Conservation (phyloP, 2,113 vertebrate species). For the Ramphastos sulfuratus region DNA sequence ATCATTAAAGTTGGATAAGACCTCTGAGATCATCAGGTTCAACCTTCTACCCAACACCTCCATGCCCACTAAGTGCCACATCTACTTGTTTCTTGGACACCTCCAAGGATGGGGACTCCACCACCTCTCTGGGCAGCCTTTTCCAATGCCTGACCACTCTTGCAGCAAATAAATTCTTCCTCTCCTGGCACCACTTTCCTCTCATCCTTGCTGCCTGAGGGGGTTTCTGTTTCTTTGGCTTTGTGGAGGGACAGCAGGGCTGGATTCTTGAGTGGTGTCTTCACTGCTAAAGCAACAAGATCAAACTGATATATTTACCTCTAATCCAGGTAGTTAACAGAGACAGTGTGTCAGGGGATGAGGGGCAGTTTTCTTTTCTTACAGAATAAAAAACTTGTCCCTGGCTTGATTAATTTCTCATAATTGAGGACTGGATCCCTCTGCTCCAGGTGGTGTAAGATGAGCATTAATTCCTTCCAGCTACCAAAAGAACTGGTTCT, state of each 20-base stretch:
- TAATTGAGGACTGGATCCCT: not conserved
- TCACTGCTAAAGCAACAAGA: not conserved
- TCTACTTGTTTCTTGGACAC: too few species aligned
- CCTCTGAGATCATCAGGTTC: too few species aligned
- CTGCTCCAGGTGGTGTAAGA: not conserved
- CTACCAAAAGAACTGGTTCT: not conserved
- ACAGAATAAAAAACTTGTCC: not conserved
- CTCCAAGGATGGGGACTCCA: too few species aligned
- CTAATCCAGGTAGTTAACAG: not conserved
- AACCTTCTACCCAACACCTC: too few species aligned
- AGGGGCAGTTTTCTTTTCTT: not conserved
- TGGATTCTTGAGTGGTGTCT: fast-evolving
- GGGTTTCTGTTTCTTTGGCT: not conserved
- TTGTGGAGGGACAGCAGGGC: not conserved
- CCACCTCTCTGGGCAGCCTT: too few species aligned
- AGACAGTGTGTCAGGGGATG: not conserved
- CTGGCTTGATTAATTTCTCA: not conserved
- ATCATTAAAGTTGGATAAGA: too few species aligned
- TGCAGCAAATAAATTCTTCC: too few species aligned
- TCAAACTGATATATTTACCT: not conserved
- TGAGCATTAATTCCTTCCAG: not conserved
- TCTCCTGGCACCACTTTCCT: too few species aligned
- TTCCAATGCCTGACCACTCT: too few species aligned
- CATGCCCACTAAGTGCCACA: too few species aligned
- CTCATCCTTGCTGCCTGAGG: not conserved